These are phyloP conservation scores for Bombus polaris DNA, from an alignment of 1,140 invertebrate species.

Conservation along the genomic window DNA sequence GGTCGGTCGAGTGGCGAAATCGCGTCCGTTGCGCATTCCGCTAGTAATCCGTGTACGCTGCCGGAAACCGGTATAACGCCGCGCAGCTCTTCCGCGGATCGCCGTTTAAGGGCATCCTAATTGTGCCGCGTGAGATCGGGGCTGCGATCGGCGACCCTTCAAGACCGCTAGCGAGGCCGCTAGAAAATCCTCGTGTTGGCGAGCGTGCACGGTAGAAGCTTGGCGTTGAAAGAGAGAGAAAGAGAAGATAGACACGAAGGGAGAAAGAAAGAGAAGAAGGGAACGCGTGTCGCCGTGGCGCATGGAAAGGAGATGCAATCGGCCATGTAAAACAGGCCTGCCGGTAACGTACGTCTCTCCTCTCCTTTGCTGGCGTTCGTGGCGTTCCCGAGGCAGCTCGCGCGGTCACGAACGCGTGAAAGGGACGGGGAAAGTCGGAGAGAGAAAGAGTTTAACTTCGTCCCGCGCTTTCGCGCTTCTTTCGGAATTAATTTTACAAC, in stretches of 20 bases:
- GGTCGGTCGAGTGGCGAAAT: not conserved
- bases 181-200: slow-evolving; percentile 42
- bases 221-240: not conserved
- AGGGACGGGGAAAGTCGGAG: not conserved
- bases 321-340: slow-evolving; percentile 65
- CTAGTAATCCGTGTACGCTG: slow-evolving; percentile 33
- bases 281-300: slow-evolving; percentile 57
- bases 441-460: not conserved
- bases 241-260: too few species aligned
- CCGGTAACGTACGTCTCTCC: slow-evolving; percentile 60
- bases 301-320: slow-evolving; percentile 67
- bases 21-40: slow-evolving; percentile 17
- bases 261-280: not conserved
- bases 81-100: slow-evolving; percentile 41
- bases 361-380: slow-evolving; percentile 51
- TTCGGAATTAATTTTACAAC: slow-evolving; percentile 43
- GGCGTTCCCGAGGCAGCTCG: slow-evolving; percentile 33
- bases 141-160: slow-evolving; percentile 52
- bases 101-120: slow-evolving; percentile 57
- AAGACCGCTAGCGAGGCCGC: slow-evolving; percentile 34
- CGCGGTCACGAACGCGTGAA: slow-evolving; percentile 54
- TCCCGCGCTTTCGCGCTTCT: slow-evolving; percentile 27
- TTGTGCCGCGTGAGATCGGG: slow-evolving; percentile 52
- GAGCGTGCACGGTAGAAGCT: slow-evolving; percentile 1
- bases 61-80: slow-evolving; percentile 46